Base-by-base conservation (phyloP, 2,888 invertebrate genomes). In the Saturnia pavonia region DNA sequence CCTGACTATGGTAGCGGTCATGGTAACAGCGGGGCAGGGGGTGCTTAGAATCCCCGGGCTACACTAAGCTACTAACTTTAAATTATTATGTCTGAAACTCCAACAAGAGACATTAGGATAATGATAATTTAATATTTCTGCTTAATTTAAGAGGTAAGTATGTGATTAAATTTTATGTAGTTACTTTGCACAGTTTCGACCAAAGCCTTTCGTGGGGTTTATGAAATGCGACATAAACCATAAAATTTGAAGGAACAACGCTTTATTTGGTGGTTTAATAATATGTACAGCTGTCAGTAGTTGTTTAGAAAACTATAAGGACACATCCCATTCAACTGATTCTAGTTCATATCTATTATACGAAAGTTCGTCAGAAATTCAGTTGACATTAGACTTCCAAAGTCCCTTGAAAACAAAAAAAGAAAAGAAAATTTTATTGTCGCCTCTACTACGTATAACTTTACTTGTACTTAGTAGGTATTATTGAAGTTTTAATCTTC, bases 101-200 rank as follows among this genome's bases (percentile, higher is more conserved):
- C 22, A 57, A 57, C 54, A 54, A n/a, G n/a, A n/a, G n/a, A n/a
- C n/a, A n/a, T 54, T 57, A 25, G 9, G 54, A 4, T 22, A 22
- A 25, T 12, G 12, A 57, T 57, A 57, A 57, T 57, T 25, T 57
- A 57, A 57, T 57, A 22, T 11, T 57, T 57, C 12, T n/a, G 7
- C 16, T 14, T 51, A 51, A n/a, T 19, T 22, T 57, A 25, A 9
- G 9, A 25, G 9, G 54, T 22, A 57, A 12, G 11, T 11, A 25
- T 57, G 25, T 57, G 54, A 57, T 57, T 57, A 57, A 57, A 57
- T 25, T 57, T 57, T 57, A 57, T 57, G 25, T 22, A 57, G n/a
- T n/a, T n/a, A n/a, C 25, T 25, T 25, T 22, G 16, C 54, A 25
- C 12, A 25, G 54, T 57, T 25, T 16, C 54, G 54, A 57, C 54